These are phyloP conservation scores for Fopius arisanus DNA, from an alignment of 1,140 invertebrate genomes.

Conservation along the genomic window DNA sequence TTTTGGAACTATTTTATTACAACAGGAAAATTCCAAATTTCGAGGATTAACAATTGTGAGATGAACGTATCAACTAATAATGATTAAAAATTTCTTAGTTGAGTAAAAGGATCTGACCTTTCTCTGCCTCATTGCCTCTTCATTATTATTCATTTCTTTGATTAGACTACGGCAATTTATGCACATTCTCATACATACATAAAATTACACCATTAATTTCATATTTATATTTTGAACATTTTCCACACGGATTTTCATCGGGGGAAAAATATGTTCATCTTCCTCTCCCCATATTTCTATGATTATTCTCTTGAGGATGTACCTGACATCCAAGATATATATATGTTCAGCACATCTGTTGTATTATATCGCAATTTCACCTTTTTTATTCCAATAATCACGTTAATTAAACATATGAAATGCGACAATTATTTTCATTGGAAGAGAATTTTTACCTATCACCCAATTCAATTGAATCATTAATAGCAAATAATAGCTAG, in stretches of 20 bases:
- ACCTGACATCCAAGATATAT: slow-evolving; percentile 21
- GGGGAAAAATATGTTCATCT: not conserved
- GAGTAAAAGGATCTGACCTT: not conserved
- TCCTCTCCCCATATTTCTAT: not conserved
- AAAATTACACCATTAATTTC: not conserved
- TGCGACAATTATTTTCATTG: not conserved
- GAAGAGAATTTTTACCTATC: too few species aligned
- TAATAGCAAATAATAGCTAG: too few species aligned
- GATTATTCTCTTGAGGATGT: slow-evolving; percentile 15
- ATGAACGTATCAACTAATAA: not conserved
- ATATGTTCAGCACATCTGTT: not conserved
- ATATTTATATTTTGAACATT: not conserved
- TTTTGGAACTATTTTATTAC: not conserved
- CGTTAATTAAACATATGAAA: not conserved
- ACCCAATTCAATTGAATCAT: not conserved
- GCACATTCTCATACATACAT: not conserved
- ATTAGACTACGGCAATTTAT: not conserved
- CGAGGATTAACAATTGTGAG: not conserved
- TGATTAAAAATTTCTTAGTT: not conserved
- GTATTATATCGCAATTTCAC: not conserved
- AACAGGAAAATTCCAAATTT: not conserved
- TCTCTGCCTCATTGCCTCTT: not conserved
- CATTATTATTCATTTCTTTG: not conserved
- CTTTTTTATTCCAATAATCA: not conserved
- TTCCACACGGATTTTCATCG: not conserved